These are phyloP conservation scores for Orycteropus afer DNA, from an alignment of 2,113 vertebrate species.

Conservation along the genomic window DNA sequence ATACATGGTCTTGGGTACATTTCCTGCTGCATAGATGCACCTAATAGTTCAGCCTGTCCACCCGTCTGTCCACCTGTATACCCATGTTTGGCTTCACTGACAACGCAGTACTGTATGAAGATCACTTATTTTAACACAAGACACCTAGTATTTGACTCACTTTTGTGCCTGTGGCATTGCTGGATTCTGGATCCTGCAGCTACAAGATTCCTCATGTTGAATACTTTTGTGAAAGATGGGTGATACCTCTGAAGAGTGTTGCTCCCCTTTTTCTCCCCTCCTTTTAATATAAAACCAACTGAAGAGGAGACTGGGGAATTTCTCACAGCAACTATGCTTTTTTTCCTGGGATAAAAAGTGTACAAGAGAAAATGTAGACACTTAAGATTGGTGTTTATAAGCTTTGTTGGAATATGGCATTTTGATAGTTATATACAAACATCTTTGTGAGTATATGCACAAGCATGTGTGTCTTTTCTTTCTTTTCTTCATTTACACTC, in stretches of 20 bases:
- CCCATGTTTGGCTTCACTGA: too few relatives aligned
- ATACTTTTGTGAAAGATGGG: slow-evolving; percentile 33
- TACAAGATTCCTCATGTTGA: not conserved
- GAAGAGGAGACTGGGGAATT: not conserved
- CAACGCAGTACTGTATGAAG: too few relatives aligned
- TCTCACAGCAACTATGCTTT: not conserved
- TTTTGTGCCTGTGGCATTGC: not conserved
- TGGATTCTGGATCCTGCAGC: not conserved
- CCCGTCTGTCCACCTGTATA: too few relatives aligned
- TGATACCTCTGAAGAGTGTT: not conserved
- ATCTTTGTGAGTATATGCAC: not conserved
- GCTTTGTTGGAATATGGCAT: not conserved
- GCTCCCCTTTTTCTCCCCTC: not conserved
- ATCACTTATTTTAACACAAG: slow-evolving; percentile 56
- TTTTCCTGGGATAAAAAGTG: slow-evolving; percentile 35
- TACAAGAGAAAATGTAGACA: slow-evolving; percentile 17
- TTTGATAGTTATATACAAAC: slow-evolving; percentile 51
- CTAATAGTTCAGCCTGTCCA: too few relatives aligned
- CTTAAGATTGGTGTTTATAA: slow-evolving; percentile 9
- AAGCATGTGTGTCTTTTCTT: not conserved
- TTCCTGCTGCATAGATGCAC: too few relatives aligned
- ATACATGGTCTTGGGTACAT: too few relatives aligned
- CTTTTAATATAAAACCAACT: not conserved
- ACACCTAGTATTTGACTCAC: not conserved
- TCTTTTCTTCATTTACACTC: slow-evolving; percentile 8